Evolutionary conservation across 2,113 vertebrate genomes (phyloP).

Genomic region (Noctilio leporinus): DNA sequence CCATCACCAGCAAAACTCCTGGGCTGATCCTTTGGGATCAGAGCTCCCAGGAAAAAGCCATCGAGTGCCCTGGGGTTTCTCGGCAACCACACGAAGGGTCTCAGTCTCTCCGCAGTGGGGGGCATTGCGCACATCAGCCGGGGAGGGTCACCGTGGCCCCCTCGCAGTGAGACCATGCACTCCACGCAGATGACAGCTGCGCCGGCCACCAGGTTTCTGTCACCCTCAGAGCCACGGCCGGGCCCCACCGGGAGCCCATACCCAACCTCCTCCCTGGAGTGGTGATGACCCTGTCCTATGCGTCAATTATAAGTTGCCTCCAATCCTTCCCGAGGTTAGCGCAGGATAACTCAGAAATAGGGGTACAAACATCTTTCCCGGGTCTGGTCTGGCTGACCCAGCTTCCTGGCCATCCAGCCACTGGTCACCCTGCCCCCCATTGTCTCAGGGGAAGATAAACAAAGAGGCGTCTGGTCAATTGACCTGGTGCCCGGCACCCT

Average conservation of each 20-base stretch:
- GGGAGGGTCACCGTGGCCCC: no score
- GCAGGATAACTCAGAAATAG: not conserved
- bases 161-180: fast-evolving
- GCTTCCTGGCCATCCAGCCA: not conserved
- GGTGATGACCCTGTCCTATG: fast-evolving
- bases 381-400: not conserved
- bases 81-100: fast-evolving
- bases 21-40: not conserved
- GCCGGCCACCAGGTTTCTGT: not conserved
- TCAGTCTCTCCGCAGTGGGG: not conserved
- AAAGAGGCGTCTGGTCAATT: not conserved
- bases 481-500: not conserved
- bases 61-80: not conserved
- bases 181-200: fast-evolving
- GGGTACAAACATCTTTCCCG: fast-evolving
- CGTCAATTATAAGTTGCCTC: not conserved
- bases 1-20: not conserved
- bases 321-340: not conserved
- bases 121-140: not conserved
- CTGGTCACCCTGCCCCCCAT: fast-evolving
- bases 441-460: not conserved
- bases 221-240: not conserved
- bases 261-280: fast-evolving
- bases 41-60: not conserved
- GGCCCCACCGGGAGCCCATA: no score